Percentiles rank a stretch among this genome's conserved stretches.
These are phyloP conservation scores for Halcyon badia DNA, from an alignment of 2,797 vertebrate species.

Conservation along the genomic window DNA sequence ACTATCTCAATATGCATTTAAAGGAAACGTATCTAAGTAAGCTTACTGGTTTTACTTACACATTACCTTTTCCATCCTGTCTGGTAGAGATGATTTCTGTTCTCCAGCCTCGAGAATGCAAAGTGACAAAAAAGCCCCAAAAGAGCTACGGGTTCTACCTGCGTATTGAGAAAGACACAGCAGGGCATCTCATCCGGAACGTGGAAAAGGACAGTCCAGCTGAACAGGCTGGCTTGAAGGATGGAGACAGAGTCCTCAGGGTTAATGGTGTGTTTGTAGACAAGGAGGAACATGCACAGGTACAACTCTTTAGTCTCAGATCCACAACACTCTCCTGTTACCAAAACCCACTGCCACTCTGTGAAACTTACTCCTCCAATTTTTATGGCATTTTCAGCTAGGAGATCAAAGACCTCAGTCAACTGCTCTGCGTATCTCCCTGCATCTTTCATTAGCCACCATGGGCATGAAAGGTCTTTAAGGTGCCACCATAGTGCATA, in stretches of 20 bases:
- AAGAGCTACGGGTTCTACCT: conserved; percentile 92
- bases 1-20: neutral
- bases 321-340: neutral
- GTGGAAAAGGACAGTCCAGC: conserved; percentile 88
- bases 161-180: conserved; percentile 86
- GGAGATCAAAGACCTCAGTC: neutral
- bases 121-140: conserved; percentile 84
- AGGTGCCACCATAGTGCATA: neutral
- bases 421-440: neutral
- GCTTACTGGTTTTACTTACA: neutral
- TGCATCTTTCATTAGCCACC: neutral
- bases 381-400: neutral
- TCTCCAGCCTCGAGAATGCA: conserved; percentile 85
- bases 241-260: conserved; percentile 92
- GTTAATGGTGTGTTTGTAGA: conserved; percentile 92
- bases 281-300: conserved; percentile 86
- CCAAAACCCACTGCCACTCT: neutral
- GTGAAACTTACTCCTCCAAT: neutral
- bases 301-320: conserved; percentile 32
- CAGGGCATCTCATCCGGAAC: conserved; percentile 91
- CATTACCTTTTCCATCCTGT: neutral
- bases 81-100: conserved; percentile 84
- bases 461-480: neutral
- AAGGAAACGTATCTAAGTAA: neutral
- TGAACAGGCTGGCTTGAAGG: conserved; percentile 90